phyloP scores from a whole-genome alignment of 2,888 invertebrate genomes.

The Drosophila maculinotata region DNA sequence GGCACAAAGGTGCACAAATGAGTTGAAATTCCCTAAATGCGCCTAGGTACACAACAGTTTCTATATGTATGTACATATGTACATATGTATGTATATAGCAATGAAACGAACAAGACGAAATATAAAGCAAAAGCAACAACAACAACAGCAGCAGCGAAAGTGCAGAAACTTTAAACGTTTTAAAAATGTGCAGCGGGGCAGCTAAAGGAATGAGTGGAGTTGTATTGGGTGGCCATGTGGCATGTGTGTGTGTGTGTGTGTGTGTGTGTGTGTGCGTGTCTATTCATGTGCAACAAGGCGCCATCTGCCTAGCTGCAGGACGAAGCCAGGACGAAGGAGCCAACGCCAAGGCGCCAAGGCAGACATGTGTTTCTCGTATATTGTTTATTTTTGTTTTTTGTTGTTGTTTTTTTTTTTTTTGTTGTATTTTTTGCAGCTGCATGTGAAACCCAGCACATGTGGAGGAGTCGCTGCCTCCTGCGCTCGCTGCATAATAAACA shows the following conservation, averaged over 20 bases:
- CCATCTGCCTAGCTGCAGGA: conserved; percentile 52
- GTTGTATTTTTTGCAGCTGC: conserved; percentile 29
- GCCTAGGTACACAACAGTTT: conserved; percentile 41
- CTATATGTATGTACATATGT: too few relatives aligned
- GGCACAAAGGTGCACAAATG: conserved; percentile 49
- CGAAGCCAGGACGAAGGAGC: conserved; percentile 14
- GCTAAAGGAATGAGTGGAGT: conserved; percentile 25
- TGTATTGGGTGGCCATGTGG: not conserved
- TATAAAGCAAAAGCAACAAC: not conserved
- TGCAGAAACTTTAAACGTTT: conserved; percentile 54
- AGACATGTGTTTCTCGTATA: conserved; percentile 50
- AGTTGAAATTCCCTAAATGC: conserved; percentile 60
- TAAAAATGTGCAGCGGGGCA: conserved; percentile 46
- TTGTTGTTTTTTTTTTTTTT: not conserved
- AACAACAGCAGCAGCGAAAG: conserved; percentile 10
- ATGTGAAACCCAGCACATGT: conserved; percentile 56
- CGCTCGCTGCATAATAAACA: conserved; percentile 67
- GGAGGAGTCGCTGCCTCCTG: conserved; percentile 35
- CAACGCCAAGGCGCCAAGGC: conserved; percentile 46
- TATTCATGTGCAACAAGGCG: conserved; percentile 76
- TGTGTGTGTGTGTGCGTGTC: conserved; percentile 51
- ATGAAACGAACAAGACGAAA: not conserved
- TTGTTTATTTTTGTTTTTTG: conserved; percentile 9
- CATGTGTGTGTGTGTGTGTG: conserved; percentile 8
- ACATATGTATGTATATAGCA: conserved; percentile 21